A percentile compares a stretch with the other conserved stretches of the same genome.
Evolutionary conservation across 2,113 vertebrate species (phyloP).

Genomic region (Lepidiolamprologus cunningtoni): DNA sequence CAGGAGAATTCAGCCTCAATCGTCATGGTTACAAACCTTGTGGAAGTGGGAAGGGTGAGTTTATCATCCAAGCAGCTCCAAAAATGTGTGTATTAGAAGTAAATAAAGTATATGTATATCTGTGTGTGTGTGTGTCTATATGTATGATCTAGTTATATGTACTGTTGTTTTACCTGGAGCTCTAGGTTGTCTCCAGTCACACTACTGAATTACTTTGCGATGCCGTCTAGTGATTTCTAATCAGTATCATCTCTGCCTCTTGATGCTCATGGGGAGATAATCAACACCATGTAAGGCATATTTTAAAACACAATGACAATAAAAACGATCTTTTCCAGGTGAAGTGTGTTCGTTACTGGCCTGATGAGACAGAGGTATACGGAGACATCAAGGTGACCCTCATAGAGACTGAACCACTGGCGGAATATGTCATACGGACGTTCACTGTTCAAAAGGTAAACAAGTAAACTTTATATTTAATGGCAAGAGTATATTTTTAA

Average conservation of each 20-base stretch:
- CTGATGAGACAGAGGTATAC: conserved; percentile 92
- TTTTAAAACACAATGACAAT: not conserved
- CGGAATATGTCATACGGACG: conserved; percentile 93
- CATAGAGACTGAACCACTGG: conserved; percentile 92
- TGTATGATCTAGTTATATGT: not conserved
- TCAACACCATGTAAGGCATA: not conserved
- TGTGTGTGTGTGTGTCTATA: not conserved
- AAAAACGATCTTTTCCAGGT: conserved; percentile 69
- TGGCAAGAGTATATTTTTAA: not conserved
- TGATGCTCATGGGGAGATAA: not conserved
- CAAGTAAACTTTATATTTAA: not conserved
- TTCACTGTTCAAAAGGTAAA: conserved; percentile 96
- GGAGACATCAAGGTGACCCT: conserved; percentile 96
- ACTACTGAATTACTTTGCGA: not conserved
- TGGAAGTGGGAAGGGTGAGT: conserved; percentile 97
- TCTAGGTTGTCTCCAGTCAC: not conserved
- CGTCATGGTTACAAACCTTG: conserved; percentile 98
- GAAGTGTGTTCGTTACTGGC: conserved; percentile 97
- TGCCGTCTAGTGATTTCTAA: not conserved
- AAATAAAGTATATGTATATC: not conserved
- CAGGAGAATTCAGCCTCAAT: conserved; percentile 96
- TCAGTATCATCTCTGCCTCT: not conserved
- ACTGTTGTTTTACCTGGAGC: not conserved
- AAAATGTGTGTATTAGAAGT: not conserved
- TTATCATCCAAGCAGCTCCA: not conserved